Evolutionary conservation across 2,888 invertebrate species (phyloP), one percentile per base, ranked within the genome.

Genomic region (Eupithecia inturbata): DNA sequence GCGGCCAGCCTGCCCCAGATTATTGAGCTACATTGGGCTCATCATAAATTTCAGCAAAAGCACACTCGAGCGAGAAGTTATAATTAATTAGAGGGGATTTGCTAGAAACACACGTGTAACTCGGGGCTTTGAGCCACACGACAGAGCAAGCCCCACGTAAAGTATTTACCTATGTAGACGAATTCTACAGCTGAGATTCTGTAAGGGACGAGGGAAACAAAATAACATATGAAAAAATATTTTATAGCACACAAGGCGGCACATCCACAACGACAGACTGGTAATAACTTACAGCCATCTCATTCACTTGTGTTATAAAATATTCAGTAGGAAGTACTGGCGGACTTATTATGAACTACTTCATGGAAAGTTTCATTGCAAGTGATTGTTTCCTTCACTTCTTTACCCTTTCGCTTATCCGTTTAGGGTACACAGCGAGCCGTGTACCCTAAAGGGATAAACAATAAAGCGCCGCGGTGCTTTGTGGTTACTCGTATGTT

Each of bases 311-410:
- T 72, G 73, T 73, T 78, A 81, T 89, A 86, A 89, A 90, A 89
- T 90, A 89, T 89, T 89, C 87, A 90, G 80, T 71, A 80, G 79
- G 82, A 79, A 83, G 83, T 78, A 81, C 82, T 81, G 78, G 82
- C 79, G 77, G 80, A 83, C 83, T 85, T 86, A 85, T 85, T 83
- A 84, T 83, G 82, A 86, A 87, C 87, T 87, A 87, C 87, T 87
- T 83, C 80, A 83, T 82, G 77, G 81, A 77, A 83, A 87, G 36
- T 64, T 64, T 36, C 12, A 10, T 36, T 64, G n/a, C 36, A 0
- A n/a, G n/a, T 64, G n/a, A 64, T 64, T 63, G 12, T 10, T 64
- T 64, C 33, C n/a, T 64, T 26, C 12, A 26, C 5, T 57, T 5
- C 0, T 49, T 49, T 53, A 10, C 49, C 9, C 49, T 53, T 19